Evolutionary conservation across 2,888 invertebrate genomes (phyloP).

Genomic region (Nomada ruficornis): DNA sequence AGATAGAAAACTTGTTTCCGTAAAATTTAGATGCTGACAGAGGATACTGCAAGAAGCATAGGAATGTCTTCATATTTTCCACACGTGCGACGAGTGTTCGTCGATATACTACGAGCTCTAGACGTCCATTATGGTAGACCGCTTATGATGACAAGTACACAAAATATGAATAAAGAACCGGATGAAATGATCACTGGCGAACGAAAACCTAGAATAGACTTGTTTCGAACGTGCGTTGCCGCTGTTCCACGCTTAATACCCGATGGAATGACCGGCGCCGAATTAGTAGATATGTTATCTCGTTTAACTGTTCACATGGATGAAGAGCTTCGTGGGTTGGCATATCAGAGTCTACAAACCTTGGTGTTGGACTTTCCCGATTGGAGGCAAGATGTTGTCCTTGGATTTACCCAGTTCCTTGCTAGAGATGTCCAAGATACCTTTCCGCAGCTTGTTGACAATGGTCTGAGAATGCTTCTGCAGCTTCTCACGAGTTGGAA

Average conservation of each 20-base stretch:
- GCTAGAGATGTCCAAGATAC: constrained; percentile 96
- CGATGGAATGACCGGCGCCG: constrained; percentile 97
- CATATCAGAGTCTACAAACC: constrained; percentile 97
- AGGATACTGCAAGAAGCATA: constrained; percentile 97
- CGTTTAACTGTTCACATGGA: constrained; percentile 99
- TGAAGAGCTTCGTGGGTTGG: constrained; percentile 96
- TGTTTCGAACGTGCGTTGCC: constrained; percentile 99
- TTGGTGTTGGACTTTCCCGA: constrained; percentile 98
- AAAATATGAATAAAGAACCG: constrained; percentile 97
- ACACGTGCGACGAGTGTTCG: constrained; percentile 97
- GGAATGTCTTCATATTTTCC: constrained; percentile 99
- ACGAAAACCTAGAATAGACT: constrained; percentile 97
- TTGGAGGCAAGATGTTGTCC: constrained; percentile 98
- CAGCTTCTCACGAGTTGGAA: constrained; percentile 97
- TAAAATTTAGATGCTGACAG: constrained; percentile 91
- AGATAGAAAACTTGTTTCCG: constrained; percentile 5
- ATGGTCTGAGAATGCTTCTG: constrained; percentile 95
- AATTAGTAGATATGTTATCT: constrained; percentile 96
- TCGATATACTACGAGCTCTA: constrained; percentile 96
- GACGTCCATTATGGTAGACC: constrained; percentile 99
- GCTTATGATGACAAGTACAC: constrained; percentile 97
- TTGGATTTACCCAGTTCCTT: constrained; percentile 95
- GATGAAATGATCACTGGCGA: constrained; percentile 97
- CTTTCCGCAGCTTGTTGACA: constrained; percentile 95
- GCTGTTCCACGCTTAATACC: constrained; percentile 99